These are phyloP conservation scores for Calidris pugnax DNA, from an alignment of 2,113 vertebrate species.

Conservation along the genomic window DNA sequence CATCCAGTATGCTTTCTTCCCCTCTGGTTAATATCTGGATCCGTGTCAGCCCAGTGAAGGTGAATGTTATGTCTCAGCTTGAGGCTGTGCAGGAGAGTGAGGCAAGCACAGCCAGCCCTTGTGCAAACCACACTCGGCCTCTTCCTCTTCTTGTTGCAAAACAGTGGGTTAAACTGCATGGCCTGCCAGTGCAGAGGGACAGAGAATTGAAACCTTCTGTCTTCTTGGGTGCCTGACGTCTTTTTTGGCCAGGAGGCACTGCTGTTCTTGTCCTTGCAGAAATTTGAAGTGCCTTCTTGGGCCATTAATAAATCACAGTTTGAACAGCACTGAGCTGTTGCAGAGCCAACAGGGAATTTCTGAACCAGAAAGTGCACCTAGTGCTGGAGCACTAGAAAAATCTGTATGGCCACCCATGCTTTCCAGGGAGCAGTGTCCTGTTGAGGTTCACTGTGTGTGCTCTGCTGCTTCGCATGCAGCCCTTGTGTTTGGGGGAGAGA, in stretches of 20 bases:
- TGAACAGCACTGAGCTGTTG: background rate
- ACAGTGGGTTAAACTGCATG: background rate
- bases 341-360: background rate
- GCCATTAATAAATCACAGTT: background rate
- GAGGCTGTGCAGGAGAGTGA: background rate
- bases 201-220: background rate
- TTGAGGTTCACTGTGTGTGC: background rate
- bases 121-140: background rate
- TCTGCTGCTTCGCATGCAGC: background rate
- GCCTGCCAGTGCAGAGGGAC: background rate
- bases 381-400: background rate
- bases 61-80: background rate
- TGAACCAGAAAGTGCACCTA: background rate
- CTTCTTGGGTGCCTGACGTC: fast-evolving
- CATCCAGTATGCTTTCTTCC: background rate
- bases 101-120: background rate
- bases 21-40: background rate
- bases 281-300: background rate
- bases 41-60: background rate
- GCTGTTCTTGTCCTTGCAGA: background rate
- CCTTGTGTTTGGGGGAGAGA: background rate
- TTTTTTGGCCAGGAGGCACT: too few relatives aligned
- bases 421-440: background rate
- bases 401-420: background rate
- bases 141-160: background rate